Evolutionary conservation across 2,113 vertebrate genomes (phyloP).

Genomic region (Connochaetes taurinus): DNA sequence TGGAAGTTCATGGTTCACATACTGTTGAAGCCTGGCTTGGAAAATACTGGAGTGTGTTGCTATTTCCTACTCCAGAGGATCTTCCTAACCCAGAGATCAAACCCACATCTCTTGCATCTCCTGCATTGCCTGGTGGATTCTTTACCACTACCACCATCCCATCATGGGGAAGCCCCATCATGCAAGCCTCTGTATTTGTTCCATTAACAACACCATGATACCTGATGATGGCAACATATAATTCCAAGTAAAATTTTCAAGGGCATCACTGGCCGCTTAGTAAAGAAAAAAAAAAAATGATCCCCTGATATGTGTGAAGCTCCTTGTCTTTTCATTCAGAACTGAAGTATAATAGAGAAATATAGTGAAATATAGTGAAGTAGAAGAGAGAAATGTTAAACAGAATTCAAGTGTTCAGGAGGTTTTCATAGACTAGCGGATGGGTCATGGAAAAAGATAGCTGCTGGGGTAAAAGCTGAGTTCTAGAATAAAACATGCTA

Average conservation of each 20-base stretch:
- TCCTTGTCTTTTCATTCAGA: not conserved
- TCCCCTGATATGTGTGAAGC: rapidly evolving
- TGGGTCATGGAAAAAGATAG: rapidly evolving
- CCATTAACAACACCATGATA: rapidly evolving
- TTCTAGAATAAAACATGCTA: rapidly evolving
- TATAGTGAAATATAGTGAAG: not conserved
- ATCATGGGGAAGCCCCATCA: not conserved
- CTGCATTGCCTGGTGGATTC: not conserved
- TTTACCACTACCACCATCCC: not conserved
- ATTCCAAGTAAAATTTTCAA: not conserved
- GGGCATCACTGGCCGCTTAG: not conserved
- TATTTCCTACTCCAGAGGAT: not conserved
- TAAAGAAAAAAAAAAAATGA: not conserved
- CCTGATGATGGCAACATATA: not conserved
- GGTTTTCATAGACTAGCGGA: rapidly evolving
- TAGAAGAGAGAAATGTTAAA: not conserved
- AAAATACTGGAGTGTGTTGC: not conserved
- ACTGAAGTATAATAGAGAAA: not conserved
- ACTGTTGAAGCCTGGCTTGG: not conserved
- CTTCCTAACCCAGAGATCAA: not conserved
- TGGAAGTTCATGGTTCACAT: not conserved
- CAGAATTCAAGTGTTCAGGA: rapidly evolving
- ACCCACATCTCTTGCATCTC: not conserved
- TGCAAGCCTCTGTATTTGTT: not conserved
- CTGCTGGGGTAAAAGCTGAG: rapidly evolving